These are phyloP conservation scores for Atherinomorus stipes DNA, from an alignment of 2,113 vertebrate genomes.

Conservation along the genomic window DNA sequence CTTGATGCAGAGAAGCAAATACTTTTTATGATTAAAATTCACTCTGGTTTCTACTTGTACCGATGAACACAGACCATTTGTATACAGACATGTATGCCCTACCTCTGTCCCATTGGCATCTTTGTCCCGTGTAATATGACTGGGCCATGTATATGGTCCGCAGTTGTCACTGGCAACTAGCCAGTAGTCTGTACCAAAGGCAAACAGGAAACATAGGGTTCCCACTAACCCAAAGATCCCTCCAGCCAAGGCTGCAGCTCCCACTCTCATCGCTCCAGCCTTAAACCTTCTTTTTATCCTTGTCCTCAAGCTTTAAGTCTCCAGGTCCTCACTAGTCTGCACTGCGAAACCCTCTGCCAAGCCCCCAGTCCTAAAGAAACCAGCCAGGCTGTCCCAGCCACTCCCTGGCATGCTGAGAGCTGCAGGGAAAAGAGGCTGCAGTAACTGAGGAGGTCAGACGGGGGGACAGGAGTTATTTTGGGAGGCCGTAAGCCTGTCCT, in stretches of 20 bases:
- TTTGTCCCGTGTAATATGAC: constrained; percentile 6
- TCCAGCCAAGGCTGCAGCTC: constrained; percentile 80
- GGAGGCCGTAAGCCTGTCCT: constrained; percentile 73
- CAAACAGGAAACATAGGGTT: constrained; percentile 85
- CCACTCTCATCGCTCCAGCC: constrained; percentile 84
- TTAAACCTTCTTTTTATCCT: constrained; percentile 10
- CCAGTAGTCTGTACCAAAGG: constrained; percentile 91
- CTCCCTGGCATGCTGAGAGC: constrained; percentile 59
- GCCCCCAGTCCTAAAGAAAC: constrained; percentile 28
- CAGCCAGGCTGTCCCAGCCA: constrained; percentile 39
- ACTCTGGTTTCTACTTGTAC: neutral
- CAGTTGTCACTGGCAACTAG: constrained; percentile 88
- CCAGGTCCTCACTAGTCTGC: constrained; percentile 26
- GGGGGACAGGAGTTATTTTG: constrained; percentile 83
- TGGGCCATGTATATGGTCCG: constrained; percentile 47
- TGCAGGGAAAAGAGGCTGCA: constrained; percentile 27
- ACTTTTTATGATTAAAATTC: neutral
- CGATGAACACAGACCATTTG: neutral
- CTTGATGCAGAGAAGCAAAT: neutral
- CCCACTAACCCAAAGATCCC: constrained; percentile 84
- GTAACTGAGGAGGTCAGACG: constrained; percentile 39
- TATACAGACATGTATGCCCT: constrained; percentile 23
- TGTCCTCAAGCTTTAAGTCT: constrained; percentile 5
- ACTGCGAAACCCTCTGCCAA: constrained; percentile 22
- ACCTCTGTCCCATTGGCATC: constrained; percentile 73